A percentile compares a stretch with the other conserved stretches of the same genome.
Conservation (phyloP, 2,797 vertebrate species). For the Enteromius mattozi region DNA sequence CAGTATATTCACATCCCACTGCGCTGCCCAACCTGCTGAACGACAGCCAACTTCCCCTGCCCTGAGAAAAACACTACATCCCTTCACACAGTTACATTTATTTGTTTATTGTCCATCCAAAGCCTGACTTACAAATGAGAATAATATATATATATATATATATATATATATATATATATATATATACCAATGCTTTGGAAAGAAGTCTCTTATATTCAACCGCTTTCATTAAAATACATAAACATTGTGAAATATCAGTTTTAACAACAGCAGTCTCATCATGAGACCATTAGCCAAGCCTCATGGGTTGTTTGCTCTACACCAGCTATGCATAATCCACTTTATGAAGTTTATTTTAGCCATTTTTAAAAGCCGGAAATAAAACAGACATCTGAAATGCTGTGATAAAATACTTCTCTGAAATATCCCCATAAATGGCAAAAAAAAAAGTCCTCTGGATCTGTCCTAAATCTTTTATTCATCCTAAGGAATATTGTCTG, state of each 20-base stretch:
- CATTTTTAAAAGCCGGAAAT: slow-evolving; percentile 8
- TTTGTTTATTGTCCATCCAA: background rate
- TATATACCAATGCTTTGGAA: background rate
- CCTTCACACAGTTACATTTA: background rate
- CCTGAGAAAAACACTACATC: background rate
- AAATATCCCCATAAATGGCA: background rate
- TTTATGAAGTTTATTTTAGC: slow-evolving; percentile 14
- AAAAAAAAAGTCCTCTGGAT: no score
- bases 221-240: background rate
- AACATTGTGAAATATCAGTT: background rate
- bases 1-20: slow-evolving; percentile 47
- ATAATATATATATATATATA: no score
- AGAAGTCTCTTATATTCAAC: background rate
- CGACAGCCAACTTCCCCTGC: slow-evolving; percentile 32
- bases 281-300: slow-evolving; percentile 13
- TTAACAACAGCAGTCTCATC: slow-evolving; percentile 21
- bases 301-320: slow-evolving; percentile 16
- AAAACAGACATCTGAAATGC: slow-evolving; percentile 17
- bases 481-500: background rate
- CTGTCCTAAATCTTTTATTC: background rate
- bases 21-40: slow-evolving; percentile 33
- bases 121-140: background rate
- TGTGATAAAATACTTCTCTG: slow-evolving; percentile 16
- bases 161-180: background rate
- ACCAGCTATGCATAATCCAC: slow-evolving; percentile 19